phyloP scores from a whole-genome alignment of 2,797 vertebrate genomes.

The Spinus pinus region DNA sequence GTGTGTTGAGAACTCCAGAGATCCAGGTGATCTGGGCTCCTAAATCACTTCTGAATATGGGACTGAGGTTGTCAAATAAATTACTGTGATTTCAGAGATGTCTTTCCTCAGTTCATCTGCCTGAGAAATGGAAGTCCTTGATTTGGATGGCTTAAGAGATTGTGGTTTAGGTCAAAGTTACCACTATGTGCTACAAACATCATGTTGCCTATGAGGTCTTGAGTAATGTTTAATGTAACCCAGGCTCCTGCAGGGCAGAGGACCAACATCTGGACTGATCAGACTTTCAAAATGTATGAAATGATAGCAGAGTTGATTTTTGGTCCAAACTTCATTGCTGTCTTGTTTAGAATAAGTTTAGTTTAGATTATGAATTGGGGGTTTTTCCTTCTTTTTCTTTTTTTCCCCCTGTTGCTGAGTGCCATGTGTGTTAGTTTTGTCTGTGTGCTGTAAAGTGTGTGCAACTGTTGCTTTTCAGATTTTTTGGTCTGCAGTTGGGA shows the following conservation, averaged over 20 bases:
- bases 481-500: slow-evolving; percentile 39
- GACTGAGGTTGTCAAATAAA: not conserved
- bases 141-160: not conserved
- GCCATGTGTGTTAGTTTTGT: not conserved
- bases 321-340: not conserved
- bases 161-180: not conserved
- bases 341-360: not conserved
- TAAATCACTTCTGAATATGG: not conserved
- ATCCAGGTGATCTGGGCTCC: not conserved
- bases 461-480: slow-evolving; percentile 6
- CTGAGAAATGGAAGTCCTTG: not conserved
- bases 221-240: not conserved
- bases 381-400: not conserved
- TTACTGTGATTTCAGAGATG: not conserved
- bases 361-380: not conserved
- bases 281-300: not conserved
- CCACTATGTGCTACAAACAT: not conserved
- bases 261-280: not conserved
- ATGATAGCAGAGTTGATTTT: not conserved
- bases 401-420: not conserved
- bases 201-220: not conserved
- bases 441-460: not conserved
- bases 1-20: not conserved
- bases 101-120: not conserved
- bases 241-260: not conserved